Conservation (phyloP, 2,888 invertebrate genomes). For the Antitype chi region DNA sequence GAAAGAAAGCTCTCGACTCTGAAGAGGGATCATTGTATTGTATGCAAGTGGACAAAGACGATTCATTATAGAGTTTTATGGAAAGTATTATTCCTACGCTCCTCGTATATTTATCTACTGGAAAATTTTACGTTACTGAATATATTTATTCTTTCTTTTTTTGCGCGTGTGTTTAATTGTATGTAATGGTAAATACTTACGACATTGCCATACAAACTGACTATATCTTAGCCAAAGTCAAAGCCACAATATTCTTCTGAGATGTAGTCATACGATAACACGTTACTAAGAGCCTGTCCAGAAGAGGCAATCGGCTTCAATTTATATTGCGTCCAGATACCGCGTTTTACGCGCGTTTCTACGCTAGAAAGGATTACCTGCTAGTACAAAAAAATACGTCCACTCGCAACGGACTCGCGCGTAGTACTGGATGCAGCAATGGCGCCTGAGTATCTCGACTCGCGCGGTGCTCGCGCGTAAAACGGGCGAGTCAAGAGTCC, state of each 20-base stretch:
- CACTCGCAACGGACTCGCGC: too few species aligned
- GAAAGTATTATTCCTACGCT: constrained; percentile 32
- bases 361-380: too few species aligned
- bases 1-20: constrained; percentile 41
- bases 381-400: too few species aligned
- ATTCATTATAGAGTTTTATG: constrained; percentile 47
- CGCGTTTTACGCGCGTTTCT: too few species aligned
- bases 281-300: too few species aligned
- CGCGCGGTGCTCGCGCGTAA: too few species aligned
- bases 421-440: too few species aligned
- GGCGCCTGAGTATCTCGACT: too few species aligned
- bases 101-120: background rate
- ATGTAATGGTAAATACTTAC: background rate
- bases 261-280: background rate
- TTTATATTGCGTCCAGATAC: too few species aligned
- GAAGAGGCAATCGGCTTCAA: too few species aligned
- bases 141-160: background rate
- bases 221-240: background rate
- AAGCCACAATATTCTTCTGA: background rate
- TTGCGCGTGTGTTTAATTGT: background rate
- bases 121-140: background rate
- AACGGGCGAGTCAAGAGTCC: too few species aligned
- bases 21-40: constrained; percentile 50
- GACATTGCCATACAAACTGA: background rate
- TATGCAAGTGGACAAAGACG: constrained; percentile 47